These are phyloP conservation scores for Mellilla xanthometata DNA, from an alignment of 2,888 invertebrate species.

Conservation along the genomic window DNA sequence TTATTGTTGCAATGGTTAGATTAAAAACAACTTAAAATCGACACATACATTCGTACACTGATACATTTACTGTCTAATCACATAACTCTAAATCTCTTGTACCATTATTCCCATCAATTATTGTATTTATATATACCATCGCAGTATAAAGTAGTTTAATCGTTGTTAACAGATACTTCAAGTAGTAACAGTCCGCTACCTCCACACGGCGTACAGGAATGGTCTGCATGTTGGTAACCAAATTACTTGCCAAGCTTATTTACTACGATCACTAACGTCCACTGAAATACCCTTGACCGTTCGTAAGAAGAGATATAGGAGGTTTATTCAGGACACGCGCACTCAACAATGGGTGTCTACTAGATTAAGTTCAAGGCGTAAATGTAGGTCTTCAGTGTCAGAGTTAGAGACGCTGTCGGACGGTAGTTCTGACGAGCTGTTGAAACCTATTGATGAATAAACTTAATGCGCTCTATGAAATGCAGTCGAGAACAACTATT, in stretches of 20 bases:
- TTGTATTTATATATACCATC: too few species aligned
- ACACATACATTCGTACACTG: too few species aligned
- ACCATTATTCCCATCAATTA: too few species aligned
- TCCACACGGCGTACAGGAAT: constrained; percentile 71
- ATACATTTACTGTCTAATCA: too few species aligned
- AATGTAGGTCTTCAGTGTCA: constrained; percentile 53
- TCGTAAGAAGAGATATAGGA: constrained; percentile 48
- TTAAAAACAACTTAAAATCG: too few species aligned
- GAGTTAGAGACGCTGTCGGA: constrained; percentile 44
- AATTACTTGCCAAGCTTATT: constrained; percentile 60
- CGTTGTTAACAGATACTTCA: constrained; percentile 60
- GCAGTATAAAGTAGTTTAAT: too few species aligned
- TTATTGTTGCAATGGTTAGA: constrained; percentile 66
- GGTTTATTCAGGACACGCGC: constrained; percentile 48
- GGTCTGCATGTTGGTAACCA: constrained; percentile 69
- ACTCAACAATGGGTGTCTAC: constrained; percentile 65
- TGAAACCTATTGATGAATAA: constrained; percentile 69
- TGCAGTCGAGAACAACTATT: too few species aligned
- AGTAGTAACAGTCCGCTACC: constrained; percentile 65
- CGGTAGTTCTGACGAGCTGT: constrained; percentile 65
- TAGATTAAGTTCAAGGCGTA: constrained; percentile 41
- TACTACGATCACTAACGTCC: constrained; percentile 61
- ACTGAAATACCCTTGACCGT: constrained; percentile 38
- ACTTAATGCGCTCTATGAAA: too few species aligned
- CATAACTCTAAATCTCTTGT: too few species aligned